A percentile compares a stretch with the other conserved stretches of the same genome.
These are phyloP conservation scores for Epinephelus cyanopodus DNA, from an alignment of 2,113 vertebrate genomes.

Conservation along the genomic window DNA sequence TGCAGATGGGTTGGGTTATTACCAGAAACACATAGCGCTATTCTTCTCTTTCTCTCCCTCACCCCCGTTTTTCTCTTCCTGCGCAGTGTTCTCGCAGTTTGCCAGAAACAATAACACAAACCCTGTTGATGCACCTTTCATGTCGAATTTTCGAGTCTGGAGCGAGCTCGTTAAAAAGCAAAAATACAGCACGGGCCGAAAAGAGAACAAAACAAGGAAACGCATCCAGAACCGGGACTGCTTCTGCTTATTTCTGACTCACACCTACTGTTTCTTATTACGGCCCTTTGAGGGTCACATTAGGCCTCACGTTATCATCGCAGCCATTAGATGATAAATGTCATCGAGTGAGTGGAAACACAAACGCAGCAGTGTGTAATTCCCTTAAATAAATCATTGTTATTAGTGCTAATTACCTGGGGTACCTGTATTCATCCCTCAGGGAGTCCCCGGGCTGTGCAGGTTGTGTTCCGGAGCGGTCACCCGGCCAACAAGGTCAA, in stretches of 20 bases:
- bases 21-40: slow-evolving; percentile 54
- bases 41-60: slow-evolving; percentile 44
- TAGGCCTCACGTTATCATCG: slow-evolving; percentile 13
- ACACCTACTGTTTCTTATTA: slow-evolving; percentile 15
- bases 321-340: slow-evolving; percentile 36
- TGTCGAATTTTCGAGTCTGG: not conserved
- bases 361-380: slow-evolving; percentile 51
- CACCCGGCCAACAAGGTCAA: slow-evolving; percentile 76
- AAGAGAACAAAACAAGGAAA: not conserved
- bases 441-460: slow-evolving; percentile 48
- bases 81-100: slow-evolving; percentile 2
- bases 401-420: slow-evolving; percentile 67
- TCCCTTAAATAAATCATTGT: slow-evolving; percentile 64
- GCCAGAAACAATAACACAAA: slow-evolving; percentile 28
- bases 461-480: slow-evolving; percentile 67
- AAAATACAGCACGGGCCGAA: not conserved
- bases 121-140: not conserved
- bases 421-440: slow-evolving; percentile 57
- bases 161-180: not conserved
- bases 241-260: slow-evolving; percentile 27
- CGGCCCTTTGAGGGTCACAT: slow-evolving; percentile 15
- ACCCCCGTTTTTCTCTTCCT: slow-evolving; percentile 6
- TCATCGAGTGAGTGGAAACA: slow-evolving; percentile 39
- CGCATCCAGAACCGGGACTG: not conserved
- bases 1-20: slow-evolving; percentile 72